Conservation (phyloP, 2,888 invertebrate genomes). For the Tridacna gigas region DNA sequence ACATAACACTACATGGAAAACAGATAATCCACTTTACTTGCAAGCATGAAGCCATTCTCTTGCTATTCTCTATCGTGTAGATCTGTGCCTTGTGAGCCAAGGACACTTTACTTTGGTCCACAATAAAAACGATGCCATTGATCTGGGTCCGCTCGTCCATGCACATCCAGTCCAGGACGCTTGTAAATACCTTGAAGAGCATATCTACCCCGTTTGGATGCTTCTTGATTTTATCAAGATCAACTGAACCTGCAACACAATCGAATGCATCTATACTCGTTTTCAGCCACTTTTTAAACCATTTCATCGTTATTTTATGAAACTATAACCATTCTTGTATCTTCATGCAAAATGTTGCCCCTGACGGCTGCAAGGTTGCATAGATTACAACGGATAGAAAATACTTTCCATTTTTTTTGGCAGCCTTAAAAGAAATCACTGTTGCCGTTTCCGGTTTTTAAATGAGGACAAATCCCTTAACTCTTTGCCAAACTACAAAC, state of each 20-base stretch:
- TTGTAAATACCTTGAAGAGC: conserved; percentile 17
- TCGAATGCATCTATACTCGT: too few relatives aligned
- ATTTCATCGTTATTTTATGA: too few relatives aligned
- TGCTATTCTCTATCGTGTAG: conserved; percentile 39
- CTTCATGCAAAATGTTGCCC: too few relatives aligned
- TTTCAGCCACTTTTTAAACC: too few relatives aligned
- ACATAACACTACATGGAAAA: neutral
- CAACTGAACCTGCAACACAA: conserved; percentile 19
- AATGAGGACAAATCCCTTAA: too few relatives aligned
- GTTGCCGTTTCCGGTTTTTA: too few relatives aligned
- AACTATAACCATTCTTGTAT: too few relatives aligned
- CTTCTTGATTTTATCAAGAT: conserved; percentile 24
- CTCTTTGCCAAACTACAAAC: too few relatives aligned
- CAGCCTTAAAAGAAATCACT: too few relatives aligned
- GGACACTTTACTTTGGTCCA: conserved; percentile 45
- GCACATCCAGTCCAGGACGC: conserved; percentile 30
- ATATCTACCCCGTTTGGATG: neutral
- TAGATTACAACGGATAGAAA: too few relatives aligned
- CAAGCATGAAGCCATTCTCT: conserved; percentile 22
- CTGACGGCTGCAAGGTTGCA: too few relatives aligned
- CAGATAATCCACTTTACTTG: neutral
- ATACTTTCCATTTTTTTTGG: too few relatives aligned
- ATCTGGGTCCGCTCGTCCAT: conserved; percentile 57
- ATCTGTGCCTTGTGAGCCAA: conserved; percentile 34
- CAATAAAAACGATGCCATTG: conserved; percentile 49